Percentiles rank a stretch among this genome's conserved stretches.
These are phyloP conservation scores for Phortica variegata DNA, from an alignment of 1,140 invertebrate species.

Conservation along the genomic window DNA sequence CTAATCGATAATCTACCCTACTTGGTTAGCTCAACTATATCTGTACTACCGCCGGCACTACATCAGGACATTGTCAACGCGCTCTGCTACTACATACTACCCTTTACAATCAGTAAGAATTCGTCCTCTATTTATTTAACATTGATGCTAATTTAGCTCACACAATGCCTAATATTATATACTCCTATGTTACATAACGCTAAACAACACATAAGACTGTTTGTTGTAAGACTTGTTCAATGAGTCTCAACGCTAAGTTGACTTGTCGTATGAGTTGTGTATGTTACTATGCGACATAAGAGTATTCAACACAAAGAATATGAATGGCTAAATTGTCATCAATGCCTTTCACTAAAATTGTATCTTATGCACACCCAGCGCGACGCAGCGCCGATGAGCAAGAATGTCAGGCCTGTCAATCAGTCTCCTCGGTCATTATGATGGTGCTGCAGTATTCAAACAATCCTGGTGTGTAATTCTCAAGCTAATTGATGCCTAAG, in stretches of 20 bases:
- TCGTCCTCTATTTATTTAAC: neutral
- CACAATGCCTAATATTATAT: no score
- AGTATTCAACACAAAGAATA: neutral
- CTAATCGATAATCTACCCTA: constrained; percentile 94
- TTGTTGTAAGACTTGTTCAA: no score
- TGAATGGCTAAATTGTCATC: neutral
- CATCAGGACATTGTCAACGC: constrained; percentile 95
- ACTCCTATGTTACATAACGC: no score
- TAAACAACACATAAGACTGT: no score
- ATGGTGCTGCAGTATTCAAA: constrained; percentile 95
- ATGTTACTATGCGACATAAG: neutral
- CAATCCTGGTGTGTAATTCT: constrained; percentile 71
- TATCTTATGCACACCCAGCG: constrained; percentile 57
- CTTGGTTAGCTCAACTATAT: constrained; percentile 88
- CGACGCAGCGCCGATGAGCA: constrained; percentile 68
- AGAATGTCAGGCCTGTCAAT: constrained; percentile 86
- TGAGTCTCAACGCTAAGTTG: no score
- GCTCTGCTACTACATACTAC: constrained; percentile 93
- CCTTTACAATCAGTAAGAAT: constrained; percentile 92
- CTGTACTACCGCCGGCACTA: constrained; percentile 83
- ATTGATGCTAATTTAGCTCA: no score
- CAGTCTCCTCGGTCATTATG: constrained; percentile 93
- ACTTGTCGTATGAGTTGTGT: no score
- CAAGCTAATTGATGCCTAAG: neutral
- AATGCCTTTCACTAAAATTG: neutral